Evolutionary conservation across 2,888 invertebrate genomes (phyloP).

Genomic region (Callyntrura guangdongensis): DNA sequence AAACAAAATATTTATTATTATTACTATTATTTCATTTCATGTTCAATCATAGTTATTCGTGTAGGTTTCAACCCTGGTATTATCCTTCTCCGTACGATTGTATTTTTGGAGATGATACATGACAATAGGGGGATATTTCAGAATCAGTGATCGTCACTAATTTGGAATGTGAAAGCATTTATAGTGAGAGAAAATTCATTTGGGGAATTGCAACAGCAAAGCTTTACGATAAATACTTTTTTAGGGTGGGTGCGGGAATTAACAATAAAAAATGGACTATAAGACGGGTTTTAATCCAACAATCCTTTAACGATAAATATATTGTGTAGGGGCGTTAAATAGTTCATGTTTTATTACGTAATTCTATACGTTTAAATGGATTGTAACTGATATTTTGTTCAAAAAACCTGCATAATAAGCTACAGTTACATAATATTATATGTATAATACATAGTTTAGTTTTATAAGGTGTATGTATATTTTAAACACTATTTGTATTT

Average conservation of each 20-base stretch:
- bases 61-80: neutral
- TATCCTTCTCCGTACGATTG: neutral
- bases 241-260: conserved; percentile 14
- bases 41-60: conserved; percentile 31
- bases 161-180: conserved; percentile 50
- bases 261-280: neutral
- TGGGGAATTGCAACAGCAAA: neutral
- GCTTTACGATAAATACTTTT: neutral
- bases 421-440: neutral
- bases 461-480: conserved; percentile 18
- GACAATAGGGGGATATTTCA: neutral
- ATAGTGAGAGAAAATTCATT: conserved; percentile 17
- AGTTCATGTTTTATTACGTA: neutral
- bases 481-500: neutral
- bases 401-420: conserved; percentile 45
- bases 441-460: neutral
- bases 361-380: neutral
- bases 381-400: conserved; percentile 45
- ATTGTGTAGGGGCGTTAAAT: neutral
- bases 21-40: neutral
- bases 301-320: neutral
- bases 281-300: neutral
- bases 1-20: conserved; percentile 7
- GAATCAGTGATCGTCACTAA: conserved; percentile 1
- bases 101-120: conserved; percentile 19